Conservation (phyloP, 2,888 invertebrate species). For the Acanthosepion esculentum region DNA sequence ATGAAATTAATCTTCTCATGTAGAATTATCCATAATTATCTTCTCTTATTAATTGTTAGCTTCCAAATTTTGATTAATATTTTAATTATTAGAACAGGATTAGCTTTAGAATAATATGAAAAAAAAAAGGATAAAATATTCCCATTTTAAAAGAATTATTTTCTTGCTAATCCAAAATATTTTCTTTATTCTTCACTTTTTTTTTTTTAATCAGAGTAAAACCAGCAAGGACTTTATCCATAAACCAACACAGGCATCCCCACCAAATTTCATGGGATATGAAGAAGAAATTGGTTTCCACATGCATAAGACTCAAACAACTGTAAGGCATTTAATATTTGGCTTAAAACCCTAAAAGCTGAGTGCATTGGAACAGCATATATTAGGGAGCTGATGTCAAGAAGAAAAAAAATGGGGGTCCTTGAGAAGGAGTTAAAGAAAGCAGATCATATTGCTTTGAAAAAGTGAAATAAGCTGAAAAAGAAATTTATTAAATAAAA, state of each 20-base stretch:
- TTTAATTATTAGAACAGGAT: slow-evolving; percentile 33
- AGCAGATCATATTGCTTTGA: background rate
- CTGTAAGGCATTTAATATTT: slow-evolving; percentile 11
- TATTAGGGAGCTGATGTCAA: background rate
- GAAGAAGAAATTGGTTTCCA: slow-evolving; percentile 3
- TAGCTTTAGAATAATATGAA: background rate
- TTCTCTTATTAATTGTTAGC: slow-evolving; percentile 2
- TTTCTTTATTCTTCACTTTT: background rate
- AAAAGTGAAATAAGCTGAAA: background rate
- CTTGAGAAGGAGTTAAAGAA: background rate
- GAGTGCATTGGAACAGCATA: background rate
- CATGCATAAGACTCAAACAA: background rate
- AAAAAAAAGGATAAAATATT: background rate
- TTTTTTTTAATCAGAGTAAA: background rate
- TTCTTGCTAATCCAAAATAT: background rate
- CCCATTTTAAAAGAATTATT: background rate
- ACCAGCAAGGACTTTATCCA: background rate
- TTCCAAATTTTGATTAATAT: slow-evolving; percentile 33
- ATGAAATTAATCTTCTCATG: background rate
- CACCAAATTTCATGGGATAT: background rate
- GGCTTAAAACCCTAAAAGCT: slow-evolving; percentile 11
- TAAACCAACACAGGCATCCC: background rate
- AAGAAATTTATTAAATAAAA: background rate
- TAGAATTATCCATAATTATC: background rate
- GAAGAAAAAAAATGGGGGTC: background rate